phyloP scores from a whole-genome alignment of 2,113 vertebrate genomes.

The Erinaceus europaeus region DNA sequence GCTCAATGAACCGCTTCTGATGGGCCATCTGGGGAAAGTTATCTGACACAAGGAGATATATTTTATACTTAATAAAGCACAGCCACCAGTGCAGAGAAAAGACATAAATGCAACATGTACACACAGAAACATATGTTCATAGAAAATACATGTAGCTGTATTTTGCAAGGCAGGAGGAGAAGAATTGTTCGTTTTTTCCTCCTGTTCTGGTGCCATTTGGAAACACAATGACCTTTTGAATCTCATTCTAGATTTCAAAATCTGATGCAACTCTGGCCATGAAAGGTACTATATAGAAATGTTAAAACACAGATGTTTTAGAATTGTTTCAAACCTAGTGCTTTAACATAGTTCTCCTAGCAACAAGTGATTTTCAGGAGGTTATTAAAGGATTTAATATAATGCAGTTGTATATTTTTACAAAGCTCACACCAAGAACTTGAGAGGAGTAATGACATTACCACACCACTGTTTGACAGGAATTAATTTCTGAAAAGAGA shows the following conservation, averaged over 20 bases:
- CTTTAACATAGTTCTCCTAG: background rate
- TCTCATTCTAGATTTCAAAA: slow-evolving; percentile 12
- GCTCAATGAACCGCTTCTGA: slow-evolving; percentile 99
- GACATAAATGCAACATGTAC: background rate
- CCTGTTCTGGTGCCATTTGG: slow-evolving; percentile 8
- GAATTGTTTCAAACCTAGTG: background rate
- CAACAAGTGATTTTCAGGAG: background rate
- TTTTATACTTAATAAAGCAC: slow-evolving; percentile 82
- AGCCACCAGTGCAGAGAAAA: slow-evolving; percentile 58
- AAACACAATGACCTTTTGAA: background rate
- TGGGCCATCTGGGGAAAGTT: slow-evolving; percentile 99
- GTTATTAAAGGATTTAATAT: background rate
- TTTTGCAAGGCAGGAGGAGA: slow-evolving; percentile 11
- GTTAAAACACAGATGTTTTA: background rate
- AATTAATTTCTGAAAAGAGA: slow-evolving; percentile 17
- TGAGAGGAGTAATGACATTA: slow-evolving; percentile 1
- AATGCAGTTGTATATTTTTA: slow-evolving; percentile 4
- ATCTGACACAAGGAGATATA: slow-evolving; percentile 88
- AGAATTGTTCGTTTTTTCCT: slow-evolving; percentile 19
- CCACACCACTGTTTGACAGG: background rate
- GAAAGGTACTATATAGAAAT: background rate
- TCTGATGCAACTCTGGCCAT: background rate
- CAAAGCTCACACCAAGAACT: slow-evolving; percentile 19
- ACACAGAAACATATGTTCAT: background rate
- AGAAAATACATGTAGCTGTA: background rate